Base-by-base conservation (phyloP, 30 jellyfish, hydroid and myxozoan genomes). In the Morbakka virulenta region DNA sequence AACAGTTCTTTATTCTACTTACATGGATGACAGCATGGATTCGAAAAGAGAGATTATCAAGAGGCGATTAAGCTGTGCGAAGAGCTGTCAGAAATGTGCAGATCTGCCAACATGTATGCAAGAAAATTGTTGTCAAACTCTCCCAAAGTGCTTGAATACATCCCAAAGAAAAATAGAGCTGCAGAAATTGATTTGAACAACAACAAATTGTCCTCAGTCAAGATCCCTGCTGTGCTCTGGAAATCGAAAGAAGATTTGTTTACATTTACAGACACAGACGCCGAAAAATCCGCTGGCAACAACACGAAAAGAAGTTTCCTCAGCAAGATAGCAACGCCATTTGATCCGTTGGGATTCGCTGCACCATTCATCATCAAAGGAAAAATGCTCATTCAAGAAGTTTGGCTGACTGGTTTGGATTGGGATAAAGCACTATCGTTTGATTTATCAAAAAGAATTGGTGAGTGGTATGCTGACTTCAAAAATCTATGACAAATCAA, bases 91-190 rank as follows among this genome's bases (percentile, higher is more conserved):
- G 67, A 49, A 32, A 12, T 73, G 32, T 50, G 85, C 83, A 73
- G 50, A 4, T 25, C 6, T 73, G 82, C 48, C 21, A 82, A 74
- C 21, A 57, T 76, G 87, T 86, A 76, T 27, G 84, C 84, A 2
- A 36, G 84, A 41, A 72, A 72, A 35, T 72, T 73, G 57, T 9
- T 41, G 17, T 41, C 57, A 17, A 41, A 41, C 17, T 41, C 57
- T 9, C 13, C 17, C 9, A 17, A 41, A 41, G 57, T 41, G 9
- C 57, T 41, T 6, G 57, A 9, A 6, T 9, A 6, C 57, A 41
- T 41, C 57, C 57, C 57, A 6, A 9, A 9, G 17, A 17, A 41
- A 17, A 17, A 41, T 41, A 41, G 57, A 17, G 57, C 57, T 6
- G 57, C 13, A 41, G 57, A 41, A 41, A 41, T 41, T 6, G 17